phyloP scores from a whole-genome alignment of 2,888 invertebrate genomes.

The Crematogaster levior region DNA sequence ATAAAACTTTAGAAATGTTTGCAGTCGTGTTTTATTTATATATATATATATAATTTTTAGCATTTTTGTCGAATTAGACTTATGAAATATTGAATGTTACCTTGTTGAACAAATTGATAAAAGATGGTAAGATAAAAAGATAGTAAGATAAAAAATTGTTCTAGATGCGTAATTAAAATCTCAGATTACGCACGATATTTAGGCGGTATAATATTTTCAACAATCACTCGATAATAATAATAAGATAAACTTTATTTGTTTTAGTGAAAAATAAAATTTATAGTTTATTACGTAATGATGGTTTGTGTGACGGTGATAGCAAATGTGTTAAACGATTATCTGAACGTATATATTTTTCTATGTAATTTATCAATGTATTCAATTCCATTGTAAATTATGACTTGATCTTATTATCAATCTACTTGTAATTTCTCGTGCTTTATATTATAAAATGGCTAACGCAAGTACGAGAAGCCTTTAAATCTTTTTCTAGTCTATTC shows the following conservation, averaged over 20 bases:
- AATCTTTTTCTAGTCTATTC: conserved; percentile 18
- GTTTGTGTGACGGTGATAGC: neutral
- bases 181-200: neutral
- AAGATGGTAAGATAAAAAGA: neutral
- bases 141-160: neutral
- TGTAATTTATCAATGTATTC: neutral
- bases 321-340: neutral
- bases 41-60: neutral
- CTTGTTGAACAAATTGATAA: neutral
- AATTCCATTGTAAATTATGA: conserved; percentile 14
- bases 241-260: neutral
- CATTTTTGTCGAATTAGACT: neutral
- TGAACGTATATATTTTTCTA: neutral
- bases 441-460: conserved; percentile 42
- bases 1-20: neutral
- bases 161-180: neutral
- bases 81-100: neutral
- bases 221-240: neutral
- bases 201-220: neutral
- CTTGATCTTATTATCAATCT: conserved; percentile 20
- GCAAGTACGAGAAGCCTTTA: conserved; percentile 37
- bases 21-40: neutral
- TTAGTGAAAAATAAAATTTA: neutral
- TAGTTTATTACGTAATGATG: neutral
- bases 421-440: conserved; percentile 14